A percentile compares a stretch with the other conserved stretches of the same genome.
Evolutionary conservation across 2,113 vertebrate species (phyloP).

Genomic region (Harpagus bidentatus): DNA sequence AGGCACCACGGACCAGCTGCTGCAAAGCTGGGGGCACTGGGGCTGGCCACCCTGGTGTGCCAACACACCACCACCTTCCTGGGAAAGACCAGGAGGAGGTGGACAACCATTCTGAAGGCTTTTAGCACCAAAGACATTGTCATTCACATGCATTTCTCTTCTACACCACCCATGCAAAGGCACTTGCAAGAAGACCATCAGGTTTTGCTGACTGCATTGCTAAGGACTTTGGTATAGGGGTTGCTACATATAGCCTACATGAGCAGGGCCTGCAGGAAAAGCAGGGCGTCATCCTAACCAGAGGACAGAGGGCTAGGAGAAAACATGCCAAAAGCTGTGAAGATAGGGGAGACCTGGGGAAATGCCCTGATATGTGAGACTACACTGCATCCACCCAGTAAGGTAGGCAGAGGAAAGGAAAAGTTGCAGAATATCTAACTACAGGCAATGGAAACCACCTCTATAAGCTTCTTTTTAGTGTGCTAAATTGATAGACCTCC

Average conservation of each 20-base stretch:
- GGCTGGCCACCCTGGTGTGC: neutral
- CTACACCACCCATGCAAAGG: neutral
- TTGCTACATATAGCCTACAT: neutral
- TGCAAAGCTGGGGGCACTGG: neutral
- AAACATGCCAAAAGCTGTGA: neutral
- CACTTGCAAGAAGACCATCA: neutral
- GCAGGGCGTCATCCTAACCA: neutral
- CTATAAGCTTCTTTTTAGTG: neutral
- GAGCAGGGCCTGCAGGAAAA: neutral
- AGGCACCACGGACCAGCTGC: neutral
- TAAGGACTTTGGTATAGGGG: neutral
- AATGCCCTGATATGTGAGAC: too few species aligned
- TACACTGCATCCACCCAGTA: neutral
- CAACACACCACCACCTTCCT: neutral
- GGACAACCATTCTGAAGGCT: neutral
- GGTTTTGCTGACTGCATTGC: neutral
- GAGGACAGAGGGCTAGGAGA: neutral
- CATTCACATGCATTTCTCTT: neutral
- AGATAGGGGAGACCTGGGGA: fast-evolving
- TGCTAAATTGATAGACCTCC: neutral
- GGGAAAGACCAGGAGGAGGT: neutral
- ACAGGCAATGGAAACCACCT: neutral
- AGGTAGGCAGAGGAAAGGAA: neutral
- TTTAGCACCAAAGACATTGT: neutral
- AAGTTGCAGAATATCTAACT: neutral